Conservation (phyloP, 2,797 vertebrate species). For the Acanthornis magna region DNA sequence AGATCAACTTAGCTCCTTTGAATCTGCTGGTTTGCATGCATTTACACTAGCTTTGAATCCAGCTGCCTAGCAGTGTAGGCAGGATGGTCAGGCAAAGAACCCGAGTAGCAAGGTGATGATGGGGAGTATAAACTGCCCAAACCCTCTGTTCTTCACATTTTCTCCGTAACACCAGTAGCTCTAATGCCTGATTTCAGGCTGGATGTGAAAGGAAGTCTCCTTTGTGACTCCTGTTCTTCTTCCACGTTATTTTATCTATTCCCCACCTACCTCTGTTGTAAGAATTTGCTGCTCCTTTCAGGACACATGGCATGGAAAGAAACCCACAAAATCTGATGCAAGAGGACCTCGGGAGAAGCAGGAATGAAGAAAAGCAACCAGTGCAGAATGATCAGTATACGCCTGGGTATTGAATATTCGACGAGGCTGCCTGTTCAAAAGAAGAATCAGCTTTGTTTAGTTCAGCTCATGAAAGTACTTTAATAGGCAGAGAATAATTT, state of each 20-base stretch:
- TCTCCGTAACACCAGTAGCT: background rate
- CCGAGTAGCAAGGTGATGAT: background rate
- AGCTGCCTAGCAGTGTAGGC: background rate
- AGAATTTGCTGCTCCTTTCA: background rate
- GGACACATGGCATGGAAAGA: background rate
- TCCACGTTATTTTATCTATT: background rate
- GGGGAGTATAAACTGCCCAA: background rate
- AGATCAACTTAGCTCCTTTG: background rate
- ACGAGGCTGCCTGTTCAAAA: conserved; percentile 20
- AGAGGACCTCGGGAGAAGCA: background rate
- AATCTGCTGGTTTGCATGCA: background rate
- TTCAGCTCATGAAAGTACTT: conserved; percentile 28
- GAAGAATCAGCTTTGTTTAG: conserved; percentile 35
- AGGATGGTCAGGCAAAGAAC: background rate
- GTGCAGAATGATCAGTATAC: background rate
- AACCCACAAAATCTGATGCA: background rate
- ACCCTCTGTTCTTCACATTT: background rate
- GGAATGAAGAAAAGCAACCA: background rate
- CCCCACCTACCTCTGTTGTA: background rate
- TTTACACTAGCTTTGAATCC: background rate
- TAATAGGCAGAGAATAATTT: conserved; percentile 22
- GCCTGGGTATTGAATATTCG: conserved; percentile 1
- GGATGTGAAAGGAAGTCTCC: background rate
- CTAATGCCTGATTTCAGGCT: background rate
- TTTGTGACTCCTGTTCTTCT: background rate